Evolutionary conservation across 2,797 vertebrate genomes (phyloP).

Genomic region (Cryptoprocta ferox): DNA sequence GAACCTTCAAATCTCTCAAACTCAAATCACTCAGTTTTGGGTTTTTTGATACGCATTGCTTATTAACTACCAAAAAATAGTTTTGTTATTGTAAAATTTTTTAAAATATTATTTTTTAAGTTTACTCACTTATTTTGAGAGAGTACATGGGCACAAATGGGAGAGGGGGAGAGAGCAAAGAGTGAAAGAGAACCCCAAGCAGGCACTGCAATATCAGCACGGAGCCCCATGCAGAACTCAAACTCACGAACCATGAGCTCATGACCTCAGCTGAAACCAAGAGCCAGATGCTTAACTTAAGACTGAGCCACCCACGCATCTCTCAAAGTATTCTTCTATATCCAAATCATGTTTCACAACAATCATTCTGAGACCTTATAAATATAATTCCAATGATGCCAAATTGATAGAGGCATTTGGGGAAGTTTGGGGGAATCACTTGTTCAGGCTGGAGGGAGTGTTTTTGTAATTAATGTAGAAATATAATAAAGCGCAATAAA

Average conservation of each 20-base stretch:
- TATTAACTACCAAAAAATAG: not conserved
- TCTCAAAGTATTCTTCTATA: not conserved
- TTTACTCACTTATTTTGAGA: too few species aligned
- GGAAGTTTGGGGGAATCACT: not conserved
- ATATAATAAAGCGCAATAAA: not conserved
- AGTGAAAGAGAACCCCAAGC: too few species aligned
- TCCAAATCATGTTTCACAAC: not conserved
- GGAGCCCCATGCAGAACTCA: too few species aligned
- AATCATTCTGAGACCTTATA: not conserved
- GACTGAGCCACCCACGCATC: too few species aligned
- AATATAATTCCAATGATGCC: not conserved
- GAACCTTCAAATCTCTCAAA: not conserved
- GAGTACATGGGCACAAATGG: fast-evolving
- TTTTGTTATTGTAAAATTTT: not conserved
- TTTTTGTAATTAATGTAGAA: not conserved
- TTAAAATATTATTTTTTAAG: too few species aligned
- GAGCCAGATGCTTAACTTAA: too few species aligned
- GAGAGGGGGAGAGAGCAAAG: too few species aligned
- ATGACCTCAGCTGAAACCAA: too few species aligned
- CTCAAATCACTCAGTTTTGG: not conserved
- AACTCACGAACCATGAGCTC: too few species aligned
- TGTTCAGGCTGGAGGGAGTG: not conserved
- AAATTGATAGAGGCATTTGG: not conserved
- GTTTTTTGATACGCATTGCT: not conserved
- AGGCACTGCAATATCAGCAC: too few species aligned